A percentile compares a stretch with the other conserved stretches of the same genome.
phyloP scores from a whole-genome alignment of 2,797 vertebrate species.

The Hemitrygon akajei region DNA sequence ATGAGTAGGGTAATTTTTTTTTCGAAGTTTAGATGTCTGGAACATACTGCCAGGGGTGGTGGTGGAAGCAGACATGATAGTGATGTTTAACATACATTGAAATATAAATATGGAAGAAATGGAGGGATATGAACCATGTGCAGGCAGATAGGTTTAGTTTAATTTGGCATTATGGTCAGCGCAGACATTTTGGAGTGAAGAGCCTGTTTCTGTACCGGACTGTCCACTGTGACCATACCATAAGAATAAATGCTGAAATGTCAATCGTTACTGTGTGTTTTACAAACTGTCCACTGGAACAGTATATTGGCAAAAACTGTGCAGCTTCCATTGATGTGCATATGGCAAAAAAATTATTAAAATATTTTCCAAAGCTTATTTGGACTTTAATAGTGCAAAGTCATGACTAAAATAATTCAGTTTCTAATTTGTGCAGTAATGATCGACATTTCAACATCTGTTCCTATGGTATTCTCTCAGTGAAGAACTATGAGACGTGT shows the following conservation, averaged over 20 bases:
- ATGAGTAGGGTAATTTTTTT: too few species aligned
- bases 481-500: background rate
- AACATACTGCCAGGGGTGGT: too few species aligned
- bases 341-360: background rate
- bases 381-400: background rate
- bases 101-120: too few species aligned
- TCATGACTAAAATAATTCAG: background rate
- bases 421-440: background rate
- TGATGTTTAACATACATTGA: too few species aligned
- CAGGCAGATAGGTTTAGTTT: too few species aligned
- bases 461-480: background rate
- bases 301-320: background rate
- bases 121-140: too few species aligned
- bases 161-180: too few species aligned
- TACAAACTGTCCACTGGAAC: background rate
- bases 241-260: background rate
- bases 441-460: background rate
- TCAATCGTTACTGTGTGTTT: background rate
- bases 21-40: too few species aligned
- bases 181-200: too few species aligned
- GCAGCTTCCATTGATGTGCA: background rate
- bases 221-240: background rate
- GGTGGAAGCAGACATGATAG: too few species aligned
- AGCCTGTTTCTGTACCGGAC: too few species aligned
- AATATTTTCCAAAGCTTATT: constrained; percentile 1